Conservation (phyloP, 2,113 vertebrate species). For the Turdus rufiventris region DNA sequence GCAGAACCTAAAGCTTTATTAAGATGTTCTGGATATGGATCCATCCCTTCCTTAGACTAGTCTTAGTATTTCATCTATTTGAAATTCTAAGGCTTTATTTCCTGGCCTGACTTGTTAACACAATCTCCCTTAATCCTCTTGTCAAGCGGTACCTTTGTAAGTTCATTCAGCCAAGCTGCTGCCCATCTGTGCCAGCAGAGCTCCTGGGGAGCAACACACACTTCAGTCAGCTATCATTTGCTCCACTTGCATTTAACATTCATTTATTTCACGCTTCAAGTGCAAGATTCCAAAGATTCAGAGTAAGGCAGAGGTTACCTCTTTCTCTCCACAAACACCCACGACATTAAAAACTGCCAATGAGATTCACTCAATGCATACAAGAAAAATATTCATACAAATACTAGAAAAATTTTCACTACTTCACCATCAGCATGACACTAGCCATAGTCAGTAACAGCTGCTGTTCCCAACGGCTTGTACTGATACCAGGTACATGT, state of each 20-base stretch:
- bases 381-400: not conserved
- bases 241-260: not conserved
- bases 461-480: not conserved
- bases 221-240: not conserved
- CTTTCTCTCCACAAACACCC: not conserved
- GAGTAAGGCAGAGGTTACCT: not conserved
- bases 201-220: not conserved
- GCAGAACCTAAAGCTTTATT: not conserved
- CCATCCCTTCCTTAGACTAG: not conserved
- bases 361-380: not conserved
- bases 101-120: not conserved
- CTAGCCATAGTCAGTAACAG: fast-evolving
- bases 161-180: not conserved
- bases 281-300: not conserved
- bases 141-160: not conserved
- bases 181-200: not conserved
- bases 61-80: not conserved
- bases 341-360: not conserved
- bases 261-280: not conserved
- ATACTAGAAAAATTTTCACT: not conserved
- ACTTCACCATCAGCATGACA: not conserved
- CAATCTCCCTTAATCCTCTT: not conserved
- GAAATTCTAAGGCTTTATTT: not conserved
- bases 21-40: not conserved
- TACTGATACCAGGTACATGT: not conserved